Conservation (phyloP, 2,113 vertebrate species). For the Tor tambroides region DNA sequence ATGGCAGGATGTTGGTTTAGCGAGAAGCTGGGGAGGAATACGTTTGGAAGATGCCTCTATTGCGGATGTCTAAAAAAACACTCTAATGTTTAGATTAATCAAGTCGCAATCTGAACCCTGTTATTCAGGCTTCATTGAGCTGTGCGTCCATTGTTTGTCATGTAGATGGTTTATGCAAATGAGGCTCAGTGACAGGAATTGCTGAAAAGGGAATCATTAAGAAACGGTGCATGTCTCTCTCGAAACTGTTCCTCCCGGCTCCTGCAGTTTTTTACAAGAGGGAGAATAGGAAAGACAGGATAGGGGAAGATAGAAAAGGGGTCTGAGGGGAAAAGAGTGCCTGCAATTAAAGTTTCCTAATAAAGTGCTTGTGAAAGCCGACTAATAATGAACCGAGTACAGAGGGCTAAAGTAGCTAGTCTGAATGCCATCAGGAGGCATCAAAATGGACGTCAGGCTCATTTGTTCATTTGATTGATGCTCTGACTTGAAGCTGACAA, state of each 20-base stretch:
- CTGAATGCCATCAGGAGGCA: constrained; percentile 45
- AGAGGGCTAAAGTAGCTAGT: constrained; percentile 16
- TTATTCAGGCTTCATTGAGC: constrained; percentile 69
- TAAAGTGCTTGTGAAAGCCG: constrained; percentile 36
- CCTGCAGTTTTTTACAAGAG: constrained; percentile 11
- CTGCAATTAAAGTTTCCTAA: constrained; percentile 42
- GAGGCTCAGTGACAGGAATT: constrained; percentile 55
- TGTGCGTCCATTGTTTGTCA: constrained; percentile 67
- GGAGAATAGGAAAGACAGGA: not conserved
- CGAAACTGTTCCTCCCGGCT: constrained; percentile 27
- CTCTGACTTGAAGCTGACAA: not conserved
- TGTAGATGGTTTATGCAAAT: constrained; percentile 69
- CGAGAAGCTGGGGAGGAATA: constrained; percentile 26
- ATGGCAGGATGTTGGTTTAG: constrained; percentile 54
- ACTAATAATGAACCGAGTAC: constrained; percentile 26
- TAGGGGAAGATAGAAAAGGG: constrained; percentile 17
- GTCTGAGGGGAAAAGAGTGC: constrained; percentile 14
- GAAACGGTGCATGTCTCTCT: constrained; percentile 46
- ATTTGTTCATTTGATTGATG: constrained; percentile 50
- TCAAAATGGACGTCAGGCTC: constrained; percentile 15
- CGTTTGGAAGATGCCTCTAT: constrained; percentile 29
- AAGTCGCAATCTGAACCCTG: constrained; percentile 61
- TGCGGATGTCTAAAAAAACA: constrained; percentile 52
- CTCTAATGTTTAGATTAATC: constrained; percentile 66
- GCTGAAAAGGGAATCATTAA: constrained; percentile 60